Evolutionary conservation across 2,888 invertebrate species (phyloP).

Genomic region (Sisyra terminalis): DNA sequence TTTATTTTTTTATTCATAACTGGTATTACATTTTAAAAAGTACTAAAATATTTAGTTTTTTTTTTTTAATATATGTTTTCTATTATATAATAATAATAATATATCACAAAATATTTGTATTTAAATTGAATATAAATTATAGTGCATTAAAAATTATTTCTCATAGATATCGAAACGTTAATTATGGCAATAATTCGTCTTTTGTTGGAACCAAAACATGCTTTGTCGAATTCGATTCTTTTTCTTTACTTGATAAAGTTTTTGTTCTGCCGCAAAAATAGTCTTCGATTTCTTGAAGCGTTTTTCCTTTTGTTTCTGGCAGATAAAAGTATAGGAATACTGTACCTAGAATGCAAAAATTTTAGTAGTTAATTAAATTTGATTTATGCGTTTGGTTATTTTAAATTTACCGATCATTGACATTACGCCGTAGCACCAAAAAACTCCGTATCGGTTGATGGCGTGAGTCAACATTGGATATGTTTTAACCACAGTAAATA

Average conservation of each 20-base stretch:
- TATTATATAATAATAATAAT: no score
- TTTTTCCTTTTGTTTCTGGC: constrained; percentile 50
- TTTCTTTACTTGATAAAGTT: constrained; percentile 26
- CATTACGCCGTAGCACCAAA: constrained; percentile 41
- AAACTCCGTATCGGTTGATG: constrained; percentile 40
- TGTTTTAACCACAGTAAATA: constrained; percentile 51
- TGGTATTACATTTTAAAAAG: no score
- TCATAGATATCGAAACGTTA: background rate
- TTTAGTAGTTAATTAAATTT: constrained; percentile 1
- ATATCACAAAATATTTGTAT: no score
- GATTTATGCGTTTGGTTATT: constrained; percentile 4
- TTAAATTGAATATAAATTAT: background rate
- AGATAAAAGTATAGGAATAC: constrained; percentile 45
- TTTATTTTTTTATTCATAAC: background rate
- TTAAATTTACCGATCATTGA: constrained; percentile 33
- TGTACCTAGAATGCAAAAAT: constrained; percentile 26
- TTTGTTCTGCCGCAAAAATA: constrained; percentile 47
- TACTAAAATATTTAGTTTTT: no score
- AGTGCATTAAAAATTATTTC: background rate
- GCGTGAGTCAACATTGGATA: constrained; percentile 35
- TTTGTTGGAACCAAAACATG: background rate
- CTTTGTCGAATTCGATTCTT: background rate
- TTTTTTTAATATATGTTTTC: no score
- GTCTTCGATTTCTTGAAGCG: constrained; percentile 52
- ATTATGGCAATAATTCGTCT: constrained; percentile 6